phyloP scores from a whole-genome alignment of 1,140 invertebrate genomes.

The Apis laboriosa region DNA sequence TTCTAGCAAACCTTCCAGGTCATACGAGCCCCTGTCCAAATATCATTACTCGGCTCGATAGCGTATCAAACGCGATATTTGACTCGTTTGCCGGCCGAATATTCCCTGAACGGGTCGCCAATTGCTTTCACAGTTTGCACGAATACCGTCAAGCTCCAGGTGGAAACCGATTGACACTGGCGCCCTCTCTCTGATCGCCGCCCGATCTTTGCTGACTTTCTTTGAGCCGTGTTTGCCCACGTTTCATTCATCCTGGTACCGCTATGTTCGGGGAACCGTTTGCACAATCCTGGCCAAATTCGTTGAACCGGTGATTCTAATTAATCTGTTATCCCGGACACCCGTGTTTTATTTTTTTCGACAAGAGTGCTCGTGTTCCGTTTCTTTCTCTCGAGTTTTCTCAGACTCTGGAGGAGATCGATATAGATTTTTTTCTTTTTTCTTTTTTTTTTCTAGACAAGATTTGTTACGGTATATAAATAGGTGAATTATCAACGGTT shows the following conservation, averaged over 20 bases:
- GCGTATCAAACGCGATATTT: constrained; percentile 59
- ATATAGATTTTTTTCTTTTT: no score
- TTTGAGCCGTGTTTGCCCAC: not conserved
- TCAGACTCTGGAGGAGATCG: no score
- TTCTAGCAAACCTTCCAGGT: constrained; percentile 27
- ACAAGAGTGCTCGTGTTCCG: no score
- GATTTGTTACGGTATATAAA: not conserved
- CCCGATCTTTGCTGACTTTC: not conserved
- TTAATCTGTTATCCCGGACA: no score
- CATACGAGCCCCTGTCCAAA: constrained; percentile 49
- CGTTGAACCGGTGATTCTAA: no score
- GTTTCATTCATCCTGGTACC: constrained; percentile 1
- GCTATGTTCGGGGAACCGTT: no score
- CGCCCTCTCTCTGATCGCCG: not conserved
- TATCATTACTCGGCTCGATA: constrained; percentile 57
- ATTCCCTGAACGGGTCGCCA: constrained; percentile 23
- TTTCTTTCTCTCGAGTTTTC: no score
- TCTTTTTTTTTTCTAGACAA: not conserved
- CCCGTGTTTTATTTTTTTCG: no score
- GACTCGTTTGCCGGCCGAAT: constrained; percentile 15
- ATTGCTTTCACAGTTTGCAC: constrained; percentile 28
- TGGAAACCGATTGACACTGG: constrained; percentile 7
- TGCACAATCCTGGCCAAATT: no score
- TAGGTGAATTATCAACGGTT: not conserved
- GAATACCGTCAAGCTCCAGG: not conserved